A percentile compares a stretch with the other conserved stretches of the same genome.
Evolutionary conservation across 2,797 vertebrate genomes (phyloP).

Genomic region (Epinephelus coioides): DNA sequence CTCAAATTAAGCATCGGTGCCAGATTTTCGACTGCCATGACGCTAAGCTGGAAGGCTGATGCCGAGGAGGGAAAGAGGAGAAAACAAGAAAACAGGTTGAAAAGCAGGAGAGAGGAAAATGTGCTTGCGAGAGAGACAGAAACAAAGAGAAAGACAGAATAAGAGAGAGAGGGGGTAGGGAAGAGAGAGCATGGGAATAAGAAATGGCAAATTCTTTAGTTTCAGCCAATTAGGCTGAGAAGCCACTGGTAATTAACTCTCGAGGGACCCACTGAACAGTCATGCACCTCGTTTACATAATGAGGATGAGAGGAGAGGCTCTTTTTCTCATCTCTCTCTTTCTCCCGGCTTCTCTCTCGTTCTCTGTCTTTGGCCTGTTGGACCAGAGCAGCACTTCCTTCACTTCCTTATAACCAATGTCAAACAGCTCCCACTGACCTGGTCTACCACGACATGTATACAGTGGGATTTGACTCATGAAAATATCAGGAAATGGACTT

Average conservation of each 20-base stretch:
- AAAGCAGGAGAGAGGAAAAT: conserved; percentile 61
- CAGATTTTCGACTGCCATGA: conserved; percentile 75
- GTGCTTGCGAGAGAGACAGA: conserved; percentile 49
- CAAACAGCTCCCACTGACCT: conserved; percentile 45
- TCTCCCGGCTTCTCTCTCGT: conserved; percentile 58
- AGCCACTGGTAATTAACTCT: conserved; percentile 90
- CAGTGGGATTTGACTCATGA: neutral
- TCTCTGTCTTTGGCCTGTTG: conserved; percentile 76
- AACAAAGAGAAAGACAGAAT: conserved; percentile 48
- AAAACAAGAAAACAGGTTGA: conserved; percentile 79
- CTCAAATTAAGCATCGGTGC: conserved; percentile 82
- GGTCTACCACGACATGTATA: neutral
- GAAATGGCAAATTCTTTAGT: conserved; percentile 88
- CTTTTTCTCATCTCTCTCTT: conserved; percentile 65
- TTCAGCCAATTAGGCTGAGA: conserved; percentile 89
- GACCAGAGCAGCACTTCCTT: conserved; percentile 63
- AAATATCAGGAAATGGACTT: neutral
- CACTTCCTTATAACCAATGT: conserved; percentile 48
- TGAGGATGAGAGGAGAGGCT: conserved; percentile 84
- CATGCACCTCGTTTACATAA: conserved; percentile 89
- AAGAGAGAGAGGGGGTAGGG: conserved; percentile 48
- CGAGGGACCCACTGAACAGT: conserved; percentile 86
- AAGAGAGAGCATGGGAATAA: conserved; percentile 80
- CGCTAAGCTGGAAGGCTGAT: conserved; percentile 71
- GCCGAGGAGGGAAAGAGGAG: conserved; percentile 51